Percentiles rank a stretch among this genome's conserved stretches.
phyloP scores from a whole-genome alignment of 2,888 invertebrate species.

The Pristionchus japonicus region DNA sequence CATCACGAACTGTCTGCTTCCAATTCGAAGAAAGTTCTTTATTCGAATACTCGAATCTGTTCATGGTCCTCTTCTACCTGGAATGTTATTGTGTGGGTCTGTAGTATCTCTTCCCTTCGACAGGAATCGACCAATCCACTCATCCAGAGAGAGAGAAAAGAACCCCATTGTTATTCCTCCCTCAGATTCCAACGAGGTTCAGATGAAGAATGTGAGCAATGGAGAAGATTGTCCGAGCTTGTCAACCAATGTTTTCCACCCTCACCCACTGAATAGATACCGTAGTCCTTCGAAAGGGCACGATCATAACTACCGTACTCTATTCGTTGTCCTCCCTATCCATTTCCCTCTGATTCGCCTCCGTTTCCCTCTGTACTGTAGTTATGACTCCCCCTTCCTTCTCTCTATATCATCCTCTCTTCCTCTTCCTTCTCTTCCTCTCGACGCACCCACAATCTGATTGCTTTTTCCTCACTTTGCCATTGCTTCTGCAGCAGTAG shows the following conservation, averaged over 20 bases:
- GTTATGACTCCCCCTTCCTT: neutral
- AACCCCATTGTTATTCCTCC: conserved; percentile 20
- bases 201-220: neutral
- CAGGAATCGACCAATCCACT: conserved; percentile 9
- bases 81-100: conserved; percentile 27
- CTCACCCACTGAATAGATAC: neutral
- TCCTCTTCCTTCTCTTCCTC: neutral
- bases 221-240: neutral
- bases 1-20: neutral
- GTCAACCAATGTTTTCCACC: neutral
- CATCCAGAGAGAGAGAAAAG: neutral
- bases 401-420: neutral
- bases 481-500: neutral
- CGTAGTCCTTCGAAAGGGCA: neutral
- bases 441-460: neutral
- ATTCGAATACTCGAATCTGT: neutral
- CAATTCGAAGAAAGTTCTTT: neutral
- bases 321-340: neutral
- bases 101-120: neutral
- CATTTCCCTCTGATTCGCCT: neutral
- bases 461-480: conserved; percentile 3
- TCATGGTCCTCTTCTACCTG: neutral
- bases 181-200: neutral
- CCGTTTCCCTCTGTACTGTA: conserved; percentile 27
- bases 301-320: neutral